Percentiles rank a stretch among this genome's conserved stretches.
Conservation (phyloP, 2,113 vertebrate species). For the Paramisgurnus dabryanus region DNA sequence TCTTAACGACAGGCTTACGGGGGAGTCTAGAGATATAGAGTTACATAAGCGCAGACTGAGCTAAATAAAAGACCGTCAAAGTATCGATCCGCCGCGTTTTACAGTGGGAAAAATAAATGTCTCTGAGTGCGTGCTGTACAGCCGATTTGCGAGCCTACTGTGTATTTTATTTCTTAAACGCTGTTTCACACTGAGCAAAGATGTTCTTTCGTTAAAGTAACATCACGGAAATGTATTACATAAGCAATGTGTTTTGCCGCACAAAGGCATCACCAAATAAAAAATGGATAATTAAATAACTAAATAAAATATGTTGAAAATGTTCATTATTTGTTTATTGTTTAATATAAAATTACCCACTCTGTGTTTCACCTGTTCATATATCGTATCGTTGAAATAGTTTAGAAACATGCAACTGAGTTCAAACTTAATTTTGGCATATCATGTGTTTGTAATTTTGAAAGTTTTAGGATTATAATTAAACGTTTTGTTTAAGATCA, state of each 20-base stretch:
- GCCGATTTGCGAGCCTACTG: slow-evolving; percentile 73
- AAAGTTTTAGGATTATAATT: no score
- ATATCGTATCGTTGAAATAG: no score
- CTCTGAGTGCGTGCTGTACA: slow-evolving; percentile 60
- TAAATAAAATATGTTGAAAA: no score
- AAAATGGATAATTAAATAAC: no score
- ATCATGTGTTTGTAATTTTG: no score
- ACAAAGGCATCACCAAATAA: not conserved
- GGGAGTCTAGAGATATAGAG: slow-evolving; percentile 32
- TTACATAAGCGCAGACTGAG: not conserved
- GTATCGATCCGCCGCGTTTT: slow-evolving; percentile 22
- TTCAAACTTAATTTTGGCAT: no score
- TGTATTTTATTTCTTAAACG: slow-evolving; percentile 71
- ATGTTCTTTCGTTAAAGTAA: not conserved
- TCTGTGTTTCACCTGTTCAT: no score
- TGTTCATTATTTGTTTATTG: no score
- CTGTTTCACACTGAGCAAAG: slow-evolving; percentile 1
- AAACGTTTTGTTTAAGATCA: no score
- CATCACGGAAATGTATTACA: not conserved
- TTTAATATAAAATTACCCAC: no score
- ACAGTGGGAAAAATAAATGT: slow-evolving; percentile 11
- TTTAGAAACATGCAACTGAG: no score
- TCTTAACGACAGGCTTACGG: slow-evolving; percentile 60
- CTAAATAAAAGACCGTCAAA: not conserved
- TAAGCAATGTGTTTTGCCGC: not conserved